Conservation (phyloP, 2,797 vertebrate species). For the Phrynocephalus forsythii region DNA sequence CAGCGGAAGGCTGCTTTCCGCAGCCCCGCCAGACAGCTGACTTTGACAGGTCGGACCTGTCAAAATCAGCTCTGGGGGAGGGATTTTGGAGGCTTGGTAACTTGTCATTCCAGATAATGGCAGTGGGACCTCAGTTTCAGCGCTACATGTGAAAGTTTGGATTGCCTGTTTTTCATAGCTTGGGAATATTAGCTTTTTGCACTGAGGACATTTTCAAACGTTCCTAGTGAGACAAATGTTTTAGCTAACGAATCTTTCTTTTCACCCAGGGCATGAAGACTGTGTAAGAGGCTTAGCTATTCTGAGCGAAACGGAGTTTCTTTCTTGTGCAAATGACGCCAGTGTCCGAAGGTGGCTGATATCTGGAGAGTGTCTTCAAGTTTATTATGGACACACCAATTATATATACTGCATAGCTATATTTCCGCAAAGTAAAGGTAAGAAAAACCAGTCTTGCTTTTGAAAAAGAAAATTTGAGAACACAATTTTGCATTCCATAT, state of each 20-base stretch:
- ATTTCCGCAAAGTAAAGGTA: slow-evolving; percentile 91
- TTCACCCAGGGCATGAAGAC: slow-evolving; percentile 90
- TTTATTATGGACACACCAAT: slow-evolving; percentile 95
- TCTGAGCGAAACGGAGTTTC: slow-evolving; percentile 90
- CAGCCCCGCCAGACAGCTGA: too few relatives aligned
- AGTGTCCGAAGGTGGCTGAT: slow-evolving; percentile 94
- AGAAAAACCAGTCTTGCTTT: slow-evolving; percentile 21
- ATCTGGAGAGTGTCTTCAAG: slow-evolving; percentile 91
- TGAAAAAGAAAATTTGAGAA: not conserved
- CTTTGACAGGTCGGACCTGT: too few relatives aligned
- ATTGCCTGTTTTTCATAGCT: not conserved
- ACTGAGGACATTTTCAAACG: not conserved
- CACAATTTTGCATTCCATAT: not conserved
- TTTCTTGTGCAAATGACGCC: slow-evolving; percentile 96
- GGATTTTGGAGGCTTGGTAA: not conserved
- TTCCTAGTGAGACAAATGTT: not conserved
- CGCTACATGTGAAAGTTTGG: not conserved
- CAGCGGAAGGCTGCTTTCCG: too few relatives aligned
- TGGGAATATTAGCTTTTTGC: not conserved
- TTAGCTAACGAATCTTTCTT: slow-evolving; percentile 38
- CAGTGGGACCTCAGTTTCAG: not conserved
- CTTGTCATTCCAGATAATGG: not conserved
- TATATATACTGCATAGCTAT: slow-evolving; percentile 95
- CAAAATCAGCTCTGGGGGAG: too few relatives aligned
- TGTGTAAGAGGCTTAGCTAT: slow-evolving; percentile 95